phyloP scores from a whole-genome alignment of 2,888 invertebrate genomes.

The Sclerodermus sp. region DNA sequence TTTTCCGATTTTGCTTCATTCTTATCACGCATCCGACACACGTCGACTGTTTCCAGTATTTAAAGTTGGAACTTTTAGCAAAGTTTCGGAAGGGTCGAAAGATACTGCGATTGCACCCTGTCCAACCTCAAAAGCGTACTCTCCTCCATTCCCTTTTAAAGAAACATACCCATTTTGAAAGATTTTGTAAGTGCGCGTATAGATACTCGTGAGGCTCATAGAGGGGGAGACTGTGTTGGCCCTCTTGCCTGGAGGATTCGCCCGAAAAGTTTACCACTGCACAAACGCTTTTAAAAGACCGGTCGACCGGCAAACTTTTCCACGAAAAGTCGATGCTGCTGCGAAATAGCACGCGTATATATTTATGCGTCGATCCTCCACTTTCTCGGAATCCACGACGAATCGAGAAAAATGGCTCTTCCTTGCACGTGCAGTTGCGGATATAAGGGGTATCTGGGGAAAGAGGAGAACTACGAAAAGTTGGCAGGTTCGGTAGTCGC shows the following conservation, averaged over 20 bases:
- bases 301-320: conserved; percentile 8
- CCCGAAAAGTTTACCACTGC: conserved; percentile 13
- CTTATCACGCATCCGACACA: no score
- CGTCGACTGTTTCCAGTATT: no score
- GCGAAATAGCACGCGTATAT: not conserved
- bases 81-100: no score
- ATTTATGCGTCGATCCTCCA: conserved; percentile 17
- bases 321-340: conserved; percentile 11
- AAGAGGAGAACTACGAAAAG: conserved; percentile 16
- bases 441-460: not conserved
- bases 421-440: conserved; percentile 5
- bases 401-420: conserved; percentile 24
- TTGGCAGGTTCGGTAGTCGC: conserved; percentile 5
- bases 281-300: conserved; percentile 10
- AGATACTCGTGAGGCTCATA: no score
- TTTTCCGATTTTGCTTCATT: no score
- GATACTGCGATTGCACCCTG: no score
- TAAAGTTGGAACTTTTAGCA: no score
- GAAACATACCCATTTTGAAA: no score
- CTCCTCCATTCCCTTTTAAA: no score
- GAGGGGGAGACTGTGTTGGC: no score
- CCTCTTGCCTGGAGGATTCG: not conserved
- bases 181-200: no score
- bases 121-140: no score
- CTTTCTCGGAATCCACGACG: conserved; percentile 14